Evolutionary conservation across 35 echinoderm and acorn worm genomes (phyloP), one percentile per base, ranked within the genome.

Genomic region (Amphiura filiformis): DNA sequence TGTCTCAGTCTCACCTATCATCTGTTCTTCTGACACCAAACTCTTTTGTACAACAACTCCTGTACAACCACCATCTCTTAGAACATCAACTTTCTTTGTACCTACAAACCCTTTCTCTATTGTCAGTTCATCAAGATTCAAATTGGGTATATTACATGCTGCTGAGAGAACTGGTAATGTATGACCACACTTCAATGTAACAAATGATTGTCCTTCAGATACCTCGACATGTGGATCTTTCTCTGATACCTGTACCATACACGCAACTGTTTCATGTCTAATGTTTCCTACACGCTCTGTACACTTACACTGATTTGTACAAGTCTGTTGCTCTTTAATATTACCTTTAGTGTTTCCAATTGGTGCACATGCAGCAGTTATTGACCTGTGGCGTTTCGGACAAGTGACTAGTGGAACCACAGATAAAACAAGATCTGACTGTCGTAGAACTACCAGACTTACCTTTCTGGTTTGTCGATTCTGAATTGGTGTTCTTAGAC

Each of bases 1-100:
- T 32, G 39, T 44, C 28, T 36, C 0, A 7, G 35, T 39, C 31
- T 47, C 14, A 31, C 42, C 76, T 28, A 41, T 79, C 13, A 44
- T 76, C 34, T 80, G 86, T 39, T 12, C 1, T 28, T 39, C 12
- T 13, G 31, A 13, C 5, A 88, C 76, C 1, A 88, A 34, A 37
- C 76, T 79, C 37, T 52, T 42, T 14, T 79, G 79, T 3, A 88
- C 86, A 9, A 88, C 65, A 0, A 39, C 86, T 15, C 86, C 86
- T 17, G 37, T 31, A 80, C 86, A 88, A 32, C 86, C 86, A n/a
- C 32, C 75, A 78, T 88, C 86, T 23, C 86, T 78, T 17, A 88
- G 33, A 17, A 88, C 86, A 28, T 31, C 1, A 0, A 80, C 86
- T 49, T 26, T 80, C 38, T 79, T 35, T 0, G 30, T 31, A 34